Percentiles rank a stretch among this genome's conserved stretches.
phyloP scores from a whole-genome alignment of 2,113 vertebrate genomes.

The Gavia stellata region DNA sequence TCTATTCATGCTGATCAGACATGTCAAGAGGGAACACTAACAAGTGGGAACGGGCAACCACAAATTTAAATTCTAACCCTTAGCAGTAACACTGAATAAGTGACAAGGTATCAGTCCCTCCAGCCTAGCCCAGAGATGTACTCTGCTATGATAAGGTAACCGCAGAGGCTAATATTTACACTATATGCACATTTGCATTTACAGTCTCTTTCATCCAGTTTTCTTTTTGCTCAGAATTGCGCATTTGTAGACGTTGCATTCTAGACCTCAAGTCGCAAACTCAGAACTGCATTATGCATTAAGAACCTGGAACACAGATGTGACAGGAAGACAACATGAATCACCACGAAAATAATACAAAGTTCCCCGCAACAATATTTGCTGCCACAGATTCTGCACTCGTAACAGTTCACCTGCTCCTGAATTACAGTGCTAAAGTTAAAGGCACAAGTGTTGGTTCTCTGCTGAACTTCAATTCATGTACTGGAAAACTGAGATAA shows the following conservation, averaged over 20 bases:
- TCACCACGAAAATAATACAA: not conserved
- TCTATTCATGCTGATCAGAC: not conserved
- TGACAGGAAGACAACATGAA: not conserved
- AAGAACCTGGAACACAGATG: not conserved
- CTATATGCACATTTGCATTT: not conserved
- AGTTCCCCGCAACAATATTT: not conserved
- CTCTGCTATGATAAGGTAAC: not conserved
- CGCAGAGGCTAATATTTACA: not conserved
- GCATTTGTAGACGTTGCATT: accelerated
- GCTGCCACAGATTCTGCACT: not conserved
- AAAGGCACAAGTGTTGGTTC: not conserved
- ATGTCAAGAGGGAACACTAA: accelerated
- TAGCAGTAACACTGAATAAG: not conserved
- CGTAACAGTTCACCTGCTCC: not conserved
- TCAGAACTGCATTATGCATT: not conserved
- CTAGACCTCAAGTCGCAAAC: accelerated
- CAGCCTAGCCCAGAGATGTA: not conserved
- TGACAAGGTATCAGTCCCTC: not conserved
- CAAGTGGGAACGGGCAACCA: accelerated
- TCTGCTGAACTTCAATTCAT: not conserved
- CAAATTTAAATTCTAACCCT: not conserved
- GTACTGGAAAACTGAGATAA: not conserved
- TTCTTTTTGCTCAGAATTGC: not conserved
- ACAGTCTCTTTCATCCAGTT: not conserved
- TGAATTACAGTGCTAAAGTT: not conserved